Evolutionary conservation across 2,797 vertebrate species (phyloP), one percentile per base, ranked within the genome.

Genomic region (Liparis tanakae): DNA sequence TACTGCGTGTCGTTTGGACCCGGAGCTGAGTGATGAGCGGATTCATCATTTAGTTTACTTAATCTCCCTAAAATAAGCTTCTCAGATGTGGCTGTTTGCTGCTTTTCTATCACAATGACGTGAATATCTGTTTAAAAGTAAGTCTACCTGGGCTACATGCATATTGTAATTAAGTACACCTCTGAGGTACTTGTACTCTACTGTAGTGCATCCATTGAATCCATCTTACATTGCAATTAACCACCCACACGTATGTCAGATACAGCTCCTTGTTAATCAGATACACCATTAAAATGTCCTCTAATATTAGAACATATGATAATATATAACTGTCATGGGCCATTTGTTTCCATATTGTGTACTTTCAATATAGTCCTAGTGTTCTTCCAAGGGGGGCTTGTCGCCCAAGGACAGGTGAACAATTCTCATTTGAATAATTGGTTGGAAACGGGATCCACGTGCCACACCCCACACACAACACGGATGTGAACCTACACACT

Each of bases 1-100:
- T 5, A 14, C 36, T 51, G 7, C 1, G 51, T 18, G 25, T 34
- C 7, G 22, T 34, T 48, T n/a, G 56, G 22, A 48, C 58, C 4
- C 1, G 10, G 13, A 33, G 22, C 41, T 61, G 33, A n/a, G 7
- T 43, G 13, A 43, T 17, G 14, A 33, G 44, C 10, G 1, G 22
- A 70, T 76, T 51, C 37, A 65, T 30, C 30, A 44, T 4, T 65
- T 18, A 22, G 20, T 60, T 25, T 0, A 54, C 55, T 60, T 5
- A 46, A 17, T 15, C 3, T n/a, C 15, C 15, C 4, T 17, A 3
- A 0, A 43, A 34, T 3, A 60, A 46, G 2, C 6, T 5, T 30
- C 30, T 55, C 7, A 70, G 2, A 56, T 41, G 18, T 56, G 20
- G 18, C 39, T 48, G 1, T 61, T 33, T 43, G 5, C 17, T 33